phyloP scores from a whole-genome alignment of 2,113 vertebrate genomes.

The Hepsetus odoe region DNA sequence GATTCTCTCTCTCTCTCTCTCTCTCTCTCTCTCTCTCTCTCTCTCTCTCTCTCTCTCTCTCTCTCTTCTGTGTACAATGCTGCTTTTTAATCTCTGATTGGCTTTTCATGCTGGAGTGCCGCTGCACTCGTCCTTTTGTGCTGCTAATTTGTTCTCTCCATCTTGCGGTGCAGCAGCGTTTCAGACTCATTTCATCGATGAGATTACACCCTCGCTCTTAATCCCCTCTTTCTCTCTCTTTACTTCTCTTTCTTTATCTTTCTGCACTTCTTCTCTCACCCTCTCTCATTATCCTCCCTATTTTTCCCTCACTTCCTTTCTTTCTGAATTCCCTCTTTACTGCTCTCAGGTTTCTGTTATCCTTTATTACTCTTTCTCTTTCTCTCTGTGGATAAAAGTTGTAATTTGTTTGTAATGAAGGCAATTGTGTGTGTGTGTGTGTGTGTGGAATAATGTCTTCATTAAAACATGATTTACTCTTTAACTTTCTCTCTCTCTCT shows the following conservation, averaged over 20 bases:
- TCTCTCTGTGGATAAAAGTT: background rate
- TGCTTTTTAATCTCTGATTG: constrained; percentile 33
- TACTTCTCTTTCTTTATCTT: constrained; percentile 14
- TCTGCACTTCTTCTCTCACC: constrained; percentile 29
- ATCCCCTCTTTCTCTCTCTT: constrained; percentile 11
- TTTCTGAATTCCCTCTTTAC: too few relatives aligned
- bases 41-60: constrained; percentile 19
- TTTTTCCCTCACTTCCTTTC: constrained; percentile 2
- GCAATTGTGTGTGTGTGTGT: too few relatives aligned
- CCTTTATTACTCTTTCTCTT: background rate
- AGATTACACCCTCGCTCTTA: constrained; percentile 29
- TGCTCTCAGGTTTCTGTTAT: background rate
- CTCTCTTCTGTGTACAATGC: constrained; percentile 25
- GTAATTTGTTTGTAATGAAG: too few relatives aligned
- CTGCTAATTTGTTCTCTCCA: constrained; percentile 34
- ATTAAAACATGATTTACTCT: too few relatives aligned
- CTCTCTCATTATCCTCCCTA: constrained; percentile 23
- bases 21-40: constrained; percentile 5
- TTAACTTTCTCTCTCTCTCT: background rate
- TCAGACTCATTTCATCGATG: constrained; percentile 40
- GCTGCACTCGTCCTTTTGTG: constrained; percentile 24
- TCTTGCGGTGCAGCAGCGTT: constrained; percentile 13
- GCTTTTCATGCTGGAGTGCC: constrained; percentile 21
- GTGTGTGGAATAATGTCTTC: too few relatives aligned
- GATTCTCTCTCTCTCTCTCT: background rate